Conservation (phyloP, 1,140 invertebrate genomes). For the Apis florea region DNA sequence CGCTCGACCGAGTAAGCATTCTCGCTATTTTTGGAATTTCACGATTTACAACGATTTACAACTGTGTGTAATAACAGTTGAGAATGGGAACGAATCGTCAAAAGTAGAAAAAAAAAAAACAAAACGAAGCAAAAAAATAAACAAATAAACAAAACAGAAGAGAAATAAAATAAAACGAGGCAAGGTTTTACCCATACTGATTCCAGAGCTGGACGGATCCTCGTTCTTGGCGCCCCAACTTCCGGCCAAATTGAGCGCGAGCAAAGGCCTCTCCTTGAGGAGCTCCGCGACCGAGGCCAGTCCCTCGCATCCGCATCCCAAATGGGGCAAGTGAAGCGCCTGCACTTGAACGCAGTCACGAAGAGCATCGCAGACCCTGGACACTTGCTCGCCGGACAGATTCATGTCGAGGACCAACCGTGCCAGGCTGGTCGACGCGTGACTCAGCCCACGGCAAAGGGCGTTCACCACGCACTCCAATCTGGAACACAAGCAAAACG, state of each 20-base stretch:
- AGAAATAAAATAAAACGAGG: conserved; percentile 8
- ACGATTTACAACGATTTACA: not conserved
- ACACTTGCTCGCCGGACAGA: conserved; percentile 80
- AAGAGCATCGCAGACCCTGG: conserved; percentile 79
- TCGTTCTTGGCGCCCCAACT: conserved; percentile 80
- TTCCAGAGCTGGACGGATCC: conserved; percentile 79
- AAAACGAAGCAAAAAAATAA: not conserved
- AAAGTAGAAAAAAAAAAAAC: not conserved
- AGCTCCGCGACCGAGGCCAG: conserved; percentile 79
- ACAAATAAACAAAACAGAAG: not conserved
- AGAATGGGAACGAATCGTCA: not conserved
- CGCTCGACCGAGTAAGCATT: not conserved
- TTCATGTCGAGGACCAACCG: conserved; percentile 81
- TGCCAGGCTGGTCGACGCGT: conserved; percentile 73
- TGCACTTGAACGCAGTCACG: conserved; percentile 79
- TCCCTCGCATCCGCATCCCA: conserved; percentile 81
- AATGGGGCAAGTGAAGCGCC: conserved; percentile 81
- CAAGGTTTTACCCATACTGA: conserved; percentile 78
- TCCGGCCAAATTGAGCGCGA: conserved; percentile 81
- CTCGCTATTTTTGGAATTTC: not conserved
- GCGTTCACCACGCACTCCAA: conserved; percentile 81
- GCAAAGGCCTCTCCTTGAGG: conserved; percentile 77
- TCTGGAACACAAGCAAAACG: conserved; percentile 64
- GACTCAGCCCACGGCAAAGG: conserved; percentile 77
- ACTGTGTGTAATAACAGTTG: not conserved